These are phyloP conservation scores for Gasteruption jaculator DNA, from an alignment of 2,888 invertebrate genomes.

Conservation along the genomic window DNA sequence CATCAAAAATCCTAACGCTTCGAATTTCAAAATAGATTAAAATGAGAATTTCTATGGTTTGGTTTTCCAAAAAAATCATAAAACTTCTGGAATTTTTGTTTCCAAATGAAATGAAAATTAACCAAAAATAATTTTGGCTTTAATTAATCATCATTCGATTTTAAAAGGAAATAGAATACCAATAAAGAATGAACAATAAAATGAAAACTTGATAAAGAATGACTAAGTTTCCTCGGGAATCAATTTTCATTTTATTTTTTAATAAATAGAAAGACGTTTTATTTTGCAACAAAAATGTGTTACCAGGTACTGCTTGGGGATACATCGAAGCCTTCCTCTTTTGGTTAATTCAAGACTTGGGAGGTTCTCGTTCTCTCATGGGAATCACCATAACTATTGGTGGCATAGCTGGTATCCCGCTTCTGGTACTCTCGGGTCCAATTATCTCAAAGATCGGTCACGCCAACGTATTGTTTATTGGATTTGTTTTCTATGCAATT, in stretches of 20 bases:
- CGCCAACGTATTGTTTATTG: conserved; percentile 72
- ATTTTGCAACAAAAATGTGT: conserved; percentile 18
- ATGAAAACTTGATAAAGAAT: neutral
- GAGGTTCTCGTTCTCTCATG: conserved; percentile 72
- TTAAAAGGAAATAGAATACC: neutral
- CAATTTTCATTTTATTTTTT: conserved; percentile 1
- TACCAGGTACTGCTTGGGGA: conserved; percentile 74
- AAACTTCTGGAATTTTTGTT: too few relatives aligned
- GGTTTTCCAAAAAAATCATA: too few relatives aligned
- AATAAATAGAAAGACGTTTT: neutral
- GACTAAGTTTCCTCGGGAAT: too few relatives aligned
- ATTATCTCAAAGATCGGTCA: conserved; percentile 70
- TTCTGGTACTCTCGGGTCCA: conserved; percentile 72
- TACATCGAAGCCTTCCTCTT: conserved; percentile 79
- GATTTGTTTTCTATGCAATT: conserved; percentile 72
- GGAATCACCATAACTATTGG: conserved; percentile 77
- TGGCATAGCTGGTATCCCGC: conserved; percentile 70
- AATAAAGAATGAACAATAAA: too few relatives aligned
- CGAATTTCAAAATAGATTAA: too few relatives aligned
- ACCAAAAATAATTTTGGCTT: too few relatives aligned
- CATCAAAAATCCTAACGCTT: too few relatives aligned
- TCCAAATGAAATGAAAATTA: too few relatives aligned
- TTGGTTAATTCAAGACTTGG: conserved; percentile 74
- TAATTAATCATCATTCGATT: neutral
- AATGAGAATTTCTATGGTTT: too few relatives aligned